A percentile compares a stretch with the other conserved stretches of the same genome.
Evolutionary conservation across 2,113 vertebrate genomes (phyloP).

Genomic region (Chloebia gouldiae): DNA sequence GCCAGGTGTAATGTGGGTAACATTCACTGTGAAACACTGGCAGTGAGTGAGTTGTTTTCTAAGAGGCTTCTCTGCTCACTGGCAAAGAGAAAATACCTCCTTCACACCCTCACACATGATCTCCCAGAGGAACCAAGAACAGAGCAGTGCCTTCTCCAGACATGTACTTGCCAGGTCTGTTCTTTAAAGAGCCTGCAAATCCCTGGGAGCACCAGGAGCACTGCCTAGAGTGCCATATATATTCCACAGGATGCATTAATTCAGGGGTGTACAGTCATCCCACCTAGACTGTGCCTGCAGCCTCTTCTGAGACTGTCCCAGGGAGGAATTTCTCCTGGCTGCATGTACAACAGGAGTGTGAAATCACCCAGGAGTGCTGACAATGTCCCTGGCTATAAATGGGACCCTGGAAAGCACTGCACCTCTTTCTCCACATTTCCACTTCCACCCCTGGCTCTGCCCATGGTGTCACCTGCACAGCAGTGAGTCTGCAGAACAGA

Average conservation of each 20-base stretch:
- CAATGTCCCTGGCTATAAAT: not conserved
- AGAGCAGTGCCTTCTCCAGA: not conserved
- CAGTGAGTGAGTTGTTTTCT: not conserved
- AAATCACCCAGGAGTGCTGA: fast-evolving
- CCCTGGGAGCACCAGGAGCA: not conserved
- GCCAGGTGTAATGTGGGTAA: conserved; percentile 24
- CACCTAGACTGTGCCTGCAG: not conserved
- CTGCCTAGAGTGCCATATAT: not conserved
- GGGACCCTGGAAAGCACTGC: not conserved
- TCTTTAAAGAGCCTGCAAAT: not conserved
- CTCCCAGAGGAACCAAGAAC: not conserved
- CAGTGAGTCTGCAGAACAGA: not conserved
- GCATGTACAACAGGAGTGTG: not conserved
- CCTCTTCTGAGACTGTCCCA: not conserved
- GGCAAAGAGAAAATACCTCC: conserved; percentile 17
- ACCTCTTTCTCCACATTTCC: not conserved
- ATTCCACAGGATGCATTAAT: not conserved
- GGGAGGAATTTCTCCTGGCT: not conserved
- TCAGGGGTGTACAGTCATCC: not conserved
- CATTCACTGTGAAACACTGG: not conserved
- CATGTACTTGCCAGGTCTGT: not conserved
- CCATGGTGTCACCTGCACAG: not conserved
- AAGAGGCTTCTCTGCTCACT: not conserved
- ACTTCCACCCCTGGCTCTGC: not conserved
- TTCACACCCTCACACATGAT: not conserved